These are phyloP conservation scores for Channa striata DNA, from an alignment of 2,797 vertebrate species.

Conservation along the genomic window DNA sequence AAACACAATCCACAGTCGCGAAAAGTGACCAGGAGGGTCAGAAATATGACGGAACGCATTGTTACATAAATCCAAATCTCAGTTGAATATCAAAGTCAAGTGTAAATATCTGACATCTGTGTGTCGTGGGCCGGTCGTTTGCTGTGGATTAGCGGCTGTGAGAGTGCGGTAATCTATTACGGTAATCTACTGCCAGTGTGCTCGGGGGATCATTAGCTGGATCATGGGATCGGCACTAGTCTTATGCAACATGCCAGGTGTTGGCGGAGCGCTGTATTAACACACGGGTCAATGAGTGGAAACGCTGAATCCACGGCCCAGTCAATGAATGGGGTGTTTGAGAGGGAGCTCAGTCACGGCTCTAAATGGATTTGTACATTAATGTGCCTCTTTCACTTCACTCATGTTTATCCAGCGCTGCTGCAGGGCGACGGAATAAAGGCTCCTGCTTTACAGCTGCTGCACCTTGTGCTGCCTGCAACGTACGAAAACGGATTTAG, in stretches of 20 bases:
- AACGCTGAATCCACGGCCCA: constrained; percentile 24
- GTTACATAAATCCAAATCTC: background rate
- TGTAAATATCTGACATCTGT: constrained; percentile 3
- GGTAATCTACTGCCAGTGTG: constrained; percentile 70
- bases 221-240: constrained; percentile 57
- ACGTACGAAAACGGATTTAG: too few relatives aligned
- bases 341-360: background rate
- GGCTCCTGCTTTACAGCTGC: too few relatives aligned
- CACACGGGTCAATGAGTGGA: constrained; percentile 48
- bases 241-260: constrained; percentile 70
- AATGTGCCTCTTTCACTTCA: constrained; percentile 32
- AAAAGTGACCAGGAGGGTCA: background rate
- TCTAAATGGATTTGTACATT: constrained; percentile 48
- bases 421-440: too few relatives aligned
- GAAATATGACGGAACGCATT: too few relatives aligned
- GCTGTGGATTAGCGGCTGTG: constrained; percentile 57
- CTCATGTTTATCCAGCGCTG: too few relatives aligned
- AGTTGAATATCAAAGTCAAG: background rate
- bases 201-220: constrained; percentile 72
- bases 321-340: background rate
- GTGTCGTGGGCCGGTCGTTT: constrained; percentile 3
- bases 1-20: background rate
- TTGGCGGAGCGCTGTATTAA: constrained; percentile 18
- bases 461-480: too few relatives aligned
- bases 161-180: constrained; percentile 64